phyloP scores from a whole-genome alignment of 1,140 invertebrate species.

The Teleogryllus occipitalis region DNA sequence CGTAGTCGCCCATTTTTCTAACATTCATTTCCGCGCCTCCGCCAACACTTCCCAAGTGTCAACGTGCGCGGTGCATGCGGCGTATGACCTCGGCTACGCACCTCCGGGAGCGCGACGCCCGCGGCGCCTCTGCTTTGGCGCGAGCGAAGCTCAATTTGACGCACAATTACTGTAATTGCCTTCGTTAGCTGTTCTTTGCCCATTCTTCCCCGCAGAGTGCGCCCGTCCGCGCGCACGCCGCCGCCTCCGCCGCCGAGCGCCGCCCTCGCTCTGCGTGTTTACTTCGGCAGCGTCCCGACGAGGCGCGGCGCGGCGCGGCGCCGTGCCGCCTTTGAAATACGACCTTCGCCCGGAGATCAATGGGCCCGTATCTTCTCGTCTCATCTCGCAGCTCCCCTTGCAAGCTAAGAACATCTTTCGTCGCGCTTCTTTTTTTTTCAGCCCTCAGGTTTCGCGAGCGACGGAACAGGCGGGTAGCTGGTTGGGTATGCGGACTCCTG shows the following conservation, averaged over 20 bases:
- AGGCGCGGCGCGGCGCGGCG: no score
- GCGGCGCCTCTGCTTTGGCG: background rate
- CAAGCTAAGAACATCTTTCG: conserved; percentile 1
- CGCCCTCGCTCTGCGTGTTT: background rate
- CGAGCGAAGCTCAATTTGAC: background rate
- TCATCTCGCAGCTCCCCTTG: background rate
- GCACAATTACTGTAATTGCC: background rate
- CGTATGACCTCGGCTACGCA: no score
- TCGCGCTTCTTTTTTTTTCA: background rate
- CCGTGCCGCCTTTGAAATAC: background rate
- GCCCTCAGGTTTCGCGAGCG: background rate
- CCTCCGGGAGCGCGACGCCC: no score
- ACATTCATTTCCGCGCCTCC: no score
- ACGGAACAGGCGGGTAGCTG: background rate
- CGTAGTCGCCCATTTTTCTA: no score
- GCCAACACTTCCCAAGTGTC: no score
- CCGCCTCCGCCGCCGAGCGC: no score
- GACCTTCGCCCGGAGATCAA: background rate
- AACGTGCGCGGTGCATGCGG: no score
- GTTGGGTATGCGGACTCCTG: background rate
- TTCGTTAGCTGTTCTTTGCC: background rate
- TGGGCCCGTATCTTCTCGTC: background rate
- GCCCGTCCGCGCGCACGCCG: background rate
- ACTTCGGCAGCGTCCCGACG: background rate
- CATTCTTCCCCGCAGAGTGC: background rate